Base-by-base conservation (phyloP, 2,113 vertebrate species). In the Elgaria multicarinata region DNA sequence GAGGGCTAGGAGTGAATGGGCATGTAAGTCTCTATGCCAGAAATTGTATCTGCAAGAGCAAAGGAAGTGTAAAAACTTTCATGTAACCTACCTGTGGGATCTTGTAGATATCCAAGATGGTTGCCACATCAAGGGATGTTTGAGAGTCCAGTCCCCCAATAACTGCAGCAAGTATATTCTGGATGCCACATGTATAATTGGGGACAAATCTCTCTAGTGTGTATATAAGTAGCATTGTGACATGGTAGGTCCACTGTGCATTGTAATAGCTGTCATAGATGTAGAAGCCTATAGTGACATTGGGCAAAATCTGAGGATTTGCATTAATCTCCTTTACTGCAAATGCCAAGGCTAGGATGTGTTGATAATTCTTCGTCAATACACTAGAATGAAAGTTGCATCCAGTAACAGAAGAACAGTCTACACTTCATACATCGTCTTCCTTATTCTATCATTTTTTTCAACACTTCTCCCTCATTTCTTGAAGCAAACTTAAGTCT, bases 211-310 rank as follows among this genome's bases (percentile, higher is more conserved):
- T 86, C 6, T 42, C 24, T 26, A 58, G 4, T 39, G 71, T 22
- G 4, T 53, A 86, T 14, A 86, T 28, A 16, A 86, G 85, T 6
- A 74, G 33, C 71, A 86, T 55, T 18, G 85, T 62, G 16, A 36
- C 36, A 42, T 62, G 55, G 14, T 42, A 75, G 16, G 85, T 58
- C 84, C 84, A 31, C 24, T 39, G 55, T 39, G 50, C 84, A 62
- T n/a, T 58, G n/a, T 58, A 86, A 62, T 86, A 86, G 50, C 84
- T 86, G 71, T 86, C 71, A 58, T 75, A 75, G 53, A 75, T 86
- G 16, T 2, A 24, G 71, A 86, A 86, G 16, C 71, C 50, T 46
- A 86, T 58, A 2, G 84, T 86, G 71, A 58, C 10, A 62, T 75
- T 86, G 6, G 64, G 64, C 69, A 84, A 75, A 14, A 86, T 3